Conservation (phyloP, 2,113 vertebrate species). For the Agapornis roseicollis region DNA sequence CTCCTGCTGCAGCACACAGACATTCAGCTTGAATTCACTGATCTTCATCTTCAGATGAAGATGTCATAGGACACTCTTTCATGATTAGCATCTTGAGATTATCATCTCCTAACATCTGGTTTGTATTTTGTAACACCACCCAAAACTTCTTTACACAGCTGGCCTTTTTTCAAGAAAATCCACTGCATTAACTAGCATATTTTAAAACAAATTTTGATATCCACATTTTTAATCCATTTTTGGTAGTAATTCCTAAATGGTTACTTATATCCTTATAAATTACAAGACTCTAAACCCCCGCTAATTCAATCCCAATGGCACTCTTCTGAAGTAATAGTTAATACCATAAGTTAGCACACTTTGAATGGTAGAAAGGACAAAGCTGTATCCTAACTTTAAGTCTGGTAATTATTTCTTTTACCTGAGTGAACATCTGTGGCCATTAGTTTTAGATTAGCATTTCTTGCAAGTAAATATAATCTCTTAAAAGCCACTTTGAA, state of each 20-base stretch:
- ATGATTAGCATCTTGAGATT: not conserved
- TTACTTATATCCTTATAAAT: not conserved
- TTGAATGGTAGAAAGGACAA: not conserved
- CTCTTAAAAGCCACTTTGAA: conserved; percentile 21
- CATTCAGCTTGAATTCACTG: not conserved
- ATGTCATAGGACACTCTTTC: not conserved
- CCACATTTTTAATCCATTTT: not conserved
- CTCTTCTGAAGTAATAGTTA: not conserved
- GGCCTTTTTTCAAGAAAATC: not conserved
- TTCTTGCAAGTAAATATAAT: conserved; percentile 17
- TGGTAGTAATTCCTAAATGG: not conserved
- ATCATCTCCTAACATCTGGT: not conserved
- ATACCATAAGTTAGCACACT: not conserved
- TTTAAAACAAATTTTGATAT: not conserved
- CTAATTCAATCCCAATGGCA: not conserved
- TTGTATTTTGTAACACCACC: not conserved
- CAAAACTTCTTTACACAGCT: not conserved
- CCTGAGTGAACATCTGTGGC: not conserved
- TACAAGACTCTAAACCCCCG: not conserved
- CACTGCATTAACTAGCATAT: not conserved
- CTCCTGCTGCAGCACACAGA: not conserved
- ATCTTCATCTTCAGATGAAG: not conserved
- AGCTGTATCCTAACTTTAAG: not conserved
- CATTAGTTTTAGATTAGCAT: conserved; percentile 22
- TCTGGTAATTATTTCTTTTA: not conserved